Base-by-base conservation (phyloP, 2,113 vertebrate genomes). In the Lutjanus erythropterus region DNA sequence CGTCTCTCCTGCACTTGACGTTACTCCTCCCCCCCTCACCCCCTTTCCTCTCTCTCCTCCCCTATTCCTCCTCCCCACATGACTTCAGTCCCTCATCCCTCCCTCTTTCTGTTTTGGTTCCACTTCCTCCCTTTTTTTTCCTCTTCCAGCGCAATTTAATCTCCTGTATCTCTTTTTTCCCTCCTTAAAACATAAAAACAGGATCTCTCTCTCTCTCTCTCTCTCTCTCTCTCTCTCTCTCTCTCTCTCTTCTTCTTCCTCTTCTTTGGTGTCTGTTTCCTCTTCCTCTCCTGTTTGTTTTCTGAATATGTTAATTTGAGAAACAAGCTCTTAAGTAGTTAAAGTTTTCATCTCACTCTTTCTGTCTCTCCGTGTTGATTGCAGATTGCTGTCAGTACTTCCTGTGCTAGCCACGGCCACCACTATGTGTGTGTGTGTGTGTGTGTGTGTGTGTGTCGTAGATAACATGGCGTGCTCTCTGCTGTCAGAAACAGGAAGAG, bases 401-500 rank as follows among this genome's bases (percentile, higher is more conserved):
- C 91, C 88, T 88, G 74, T 78, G 27, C 8, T 52, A 10, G 50
- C 50, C 1, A 0, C 21, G 1, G 37, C 29, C 12, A 73, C 70
- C 33, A 27, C 29, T 58, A 9, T 35, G 59, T 71, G 47, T 53
- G 33, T 56, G 49, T 52, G 49, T 52, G 66, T 84, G 66, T 60
- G 75, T 78, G 71, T 68, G 44, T 65, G 75, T 74, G 69, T 86
- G 88, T 81, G 58, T 68, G 74, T 69, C 39, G 80, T 25, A 90
- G 87, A 91, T 91, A 88, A 81, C 76, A 44, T 14, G 35, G 52
- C 62, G 8, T 58, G 71, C 80, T 81, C 64, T 87, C 49, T 5
- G 62, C 86, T 90, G 90, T 91, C 90, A 91, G 88, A 87, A 84
- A 91, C 91, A 91, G 90, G 88, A 91, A 91, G 84, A 73, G 71